Percentiles rank a stretch among this genome's conserved stretches.
phyloP scores from a whole-genome alignment of 2,113 vertebrate species.

The Prolemur simus region DNA sequence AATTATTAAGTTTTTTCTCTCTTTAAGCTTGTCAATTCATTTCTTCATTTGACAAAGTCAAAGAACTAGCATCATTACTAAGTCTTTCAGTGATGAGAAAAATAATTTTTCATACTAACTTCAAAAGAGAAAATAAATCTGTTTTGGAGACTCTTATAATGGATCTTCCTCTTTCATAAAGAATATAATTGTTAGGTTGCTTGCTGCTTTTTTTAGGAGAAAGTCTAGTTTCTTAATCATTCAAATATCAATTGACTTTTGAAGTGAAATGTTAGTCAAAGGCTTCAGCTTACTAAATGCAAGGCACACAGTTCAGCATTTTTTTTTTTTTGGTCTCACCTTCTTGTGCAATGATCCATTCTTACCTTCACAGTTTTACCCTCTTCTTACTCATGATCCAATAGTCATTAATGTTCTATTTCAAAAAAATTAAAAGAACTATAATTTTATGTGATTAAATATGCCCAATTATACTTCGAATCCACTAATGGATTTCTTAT shows the following conservation, averaged over 20 bases:
- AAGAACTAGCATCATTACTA: not conserved
- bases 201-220: constrained; percentile 34
- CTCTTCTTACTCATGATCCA: constrained; percentile 35
- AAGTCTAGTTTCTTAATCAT: constrained; percentile 56
- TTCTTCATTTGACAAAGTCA: not conserved
- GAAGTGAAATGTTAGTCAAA: constrained; percentile 18
- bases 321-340: not conserved
- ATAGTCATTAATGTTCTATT: constrained; percentile 73
- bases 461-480: constrained; percentile 73
- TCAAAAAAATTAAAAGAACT: constrained; percentile 74
- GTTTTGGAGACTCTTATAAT: not conserved
- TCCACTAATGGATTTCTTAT: constrained; percentile 72
- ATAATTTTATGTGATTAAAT: constrained; percentile 78
- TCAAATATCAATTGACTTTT: constrained; percentile 44
- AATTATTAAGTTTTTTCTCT: not conserved
- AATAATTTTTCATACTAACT: not conserved
- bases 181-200: constrained; percentile 41
- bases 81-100: constrained; percentile 14
- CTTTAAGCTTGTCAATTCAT: not conserved
- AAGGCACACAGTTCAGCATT: not conserved
- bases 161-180: not conserved
- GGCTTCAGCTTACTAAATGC: not conserved
- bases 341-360: not conserved
- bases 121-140: constrained; percentile 39
- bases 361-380: not conserved